Evolutionary conservation across 64 coral and sea anemone genomes (phyloP).

Genomic region (Porites lutea): DNA sequence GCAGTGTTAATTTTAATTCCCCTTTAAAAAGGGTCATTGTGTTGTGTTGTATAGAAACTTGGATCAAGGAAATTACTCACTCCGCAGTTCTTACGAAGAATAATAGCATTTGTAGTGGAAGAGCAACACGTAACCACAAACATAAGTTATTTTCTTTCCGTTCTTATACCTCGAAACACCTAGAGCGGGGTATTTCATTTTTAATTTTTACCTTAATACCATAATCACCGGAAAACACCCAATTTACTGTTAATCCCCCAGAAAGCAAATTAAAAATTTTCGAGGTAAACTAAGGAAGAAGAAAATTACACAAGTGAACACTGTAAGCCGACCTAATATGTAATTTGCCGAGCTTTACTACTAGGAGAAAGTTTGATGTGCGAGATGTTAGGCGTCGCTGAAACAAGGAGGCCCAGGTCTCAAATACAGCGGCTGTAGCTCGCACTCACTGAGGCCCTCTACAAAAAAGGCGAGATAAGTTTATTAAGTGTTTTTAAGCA

Average conservation of each 20-base stretch:
- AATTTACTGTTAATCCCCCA: constrained; percentile 84
- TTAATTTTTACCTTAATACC: constrained; percentile 79
- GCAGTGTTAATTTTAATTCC: constrained; percentile 48
- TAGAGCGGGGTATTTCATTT: constrained; percentile 65
- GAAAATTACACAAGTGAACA: constrained; percentile 76
- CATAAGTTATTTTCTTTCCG: constrained; percentile 66
- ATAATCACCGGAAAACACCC: constrained; percentile 76
- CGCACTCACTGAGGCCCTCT: neutral
- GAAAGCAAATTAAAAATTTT: constrained; percentile 81
- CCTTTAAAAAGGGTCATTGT: constrained; percentile 44
- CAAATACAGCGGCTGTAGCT: constrained; percentile 32
- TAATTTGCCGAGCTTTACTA: constrained; percentile 81
- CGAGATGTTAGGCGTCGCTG: constrained; percentile 44
- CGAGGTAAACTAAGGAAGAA: constrained; percentile 53
- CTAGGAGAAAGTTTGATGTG: constrained; percentile 76
- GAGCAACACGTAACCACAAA: constrained; percentile 45
- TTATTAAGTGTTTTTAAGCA: constrained; percentile 59
- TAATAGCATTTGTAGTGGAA: constrained; percentile 56
- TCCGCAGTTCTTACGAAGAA: constrained; percentile 46
- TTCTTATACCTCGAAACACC: constrained; percentile 60
- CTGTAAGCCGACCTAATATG: constrained; percentile 68
- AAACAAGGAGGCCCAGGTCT: constrained; percentile 51
- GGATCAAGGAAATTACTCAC: constrained; percentile 59
- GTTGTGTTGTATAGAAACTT: constrained; percentile 59
- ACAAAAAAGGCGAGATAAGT: constrained; percentile 17